Evolutionary conservation across 2,888 invertebrate genomes (phyloP).

Genomic region (Trissolcus brochymenae): DNA sequence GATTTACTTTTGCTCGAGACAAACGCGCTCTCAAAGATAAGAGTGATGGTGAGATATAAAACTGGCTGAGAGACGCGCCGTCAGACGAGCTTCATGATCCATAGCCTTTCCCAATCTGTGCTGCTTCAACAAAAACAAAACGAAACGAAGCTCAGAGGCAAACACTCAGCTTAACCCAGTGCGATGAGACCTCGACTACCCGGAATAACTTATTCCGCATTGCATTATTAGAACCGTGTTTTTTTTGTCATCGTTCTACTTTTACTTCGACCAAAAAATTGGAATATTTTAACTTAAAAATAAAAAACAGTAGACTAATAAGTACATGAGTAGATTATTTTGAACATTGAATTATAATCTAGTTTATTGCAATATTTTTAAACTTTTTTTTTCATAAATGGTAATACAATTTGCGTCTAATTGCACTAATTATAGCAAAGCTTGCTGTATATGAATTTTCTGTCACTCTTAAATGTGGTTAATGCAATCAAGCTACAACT

Average conservation of each 20-base stretch:
- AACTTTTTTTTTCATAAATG: too few species aligned
- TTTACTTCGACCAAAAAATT: neutral
- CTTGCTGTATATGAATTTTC: too few species aligned
- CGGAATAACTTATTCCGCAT: constrained; percentile 75
- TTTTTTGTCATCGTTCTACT: constrained; percentile 27
- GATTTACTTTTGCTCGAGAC: constrained; percentile 18
- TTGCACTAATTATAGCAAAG: too few species aligned
- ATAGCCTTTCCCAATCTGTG: constrained; percentile 70
- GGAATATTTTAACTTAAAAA: too few species aligned
- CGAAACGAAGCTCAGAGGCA: constrained; percentile 65
- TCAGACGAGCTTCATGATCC: constrained; percentile 54
- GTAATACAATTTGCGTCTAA: too few species aligned
- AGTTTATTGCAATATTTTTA: too few species aligned
- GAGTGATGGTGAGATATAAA: constrained; percentile 13
- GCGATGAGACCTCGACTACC: constrained; percentile 65
- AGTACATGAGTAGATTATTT: too few species aligned
- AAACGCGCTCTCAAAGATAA: constrained; percentile 36
- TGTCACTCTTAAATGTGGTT: too few species aligned
- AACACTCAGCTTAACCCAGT: constrained; percentile 71
- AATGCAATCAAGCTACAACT: too few species aligned
- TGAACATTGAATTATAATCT: too few species aligned
- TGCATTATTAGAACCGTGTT: constrained; percentile 65
- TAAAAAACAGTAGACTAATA: too few species aligned
- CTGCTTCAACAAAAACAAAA: constrained; percentile 66
- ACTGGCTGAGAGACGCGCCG: constrained; percentile 8